phyloP scores from a whole-genome alignment of 2,113 vertebrate genomes.

The Stomatorhinus ivindoensis region DNA sequence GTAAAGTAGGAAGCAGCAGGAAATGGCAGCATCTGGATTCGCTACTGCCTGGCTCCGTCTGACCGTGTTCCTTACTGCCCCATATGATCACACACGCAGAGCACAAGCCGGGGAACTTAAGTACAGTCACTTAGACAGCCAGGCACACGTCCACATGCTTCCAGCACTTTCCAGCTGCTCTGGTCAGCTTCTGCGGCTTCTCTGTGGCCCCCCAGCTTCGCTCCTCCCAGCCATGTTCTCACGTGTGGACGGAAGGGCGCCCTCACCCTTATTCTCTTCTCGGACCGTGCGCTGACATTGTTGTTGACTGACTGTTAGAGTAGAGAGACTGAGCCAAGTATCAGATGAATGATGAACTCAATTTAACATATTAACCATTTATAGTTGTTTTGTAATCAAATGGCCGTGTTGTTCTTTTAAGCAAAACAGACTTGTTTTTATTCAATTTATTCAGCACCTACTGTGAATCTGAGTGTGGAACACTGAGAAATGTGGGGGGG shows the following conservation, averaged over 20 bases:
- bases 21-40: background rate
- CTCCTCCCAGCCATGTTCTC: background rate
- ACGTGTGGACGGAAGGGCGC: background rate
- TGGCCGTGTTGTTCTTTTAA: background rate
- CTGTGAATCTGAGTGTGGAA: background rate
- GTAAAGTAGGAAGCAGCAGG: background rate
- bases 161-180: background rate
- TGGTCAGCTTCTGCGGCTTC: background rate
- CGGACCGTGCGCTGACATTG: background rate
- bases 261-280: background rate
- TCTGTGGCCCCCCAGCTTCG: background rate
- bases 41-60: background rate
- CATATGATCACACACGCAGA: background rate
- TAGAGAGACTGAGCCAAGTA: background rate
- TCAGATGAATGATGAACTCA: background rate
- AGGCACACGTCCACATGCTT: background rate
- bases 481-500: background rate
- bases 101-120: background rate
- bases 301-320: background rate
- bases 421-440: background rate
- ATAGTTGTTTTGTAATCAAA: background rate
- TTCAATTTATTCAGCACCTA: background rate
- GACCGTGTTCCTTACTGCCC: background rate
- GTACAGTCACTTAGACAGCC: background rate
- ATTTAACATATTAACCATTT: background rate